phyloP scores from a whole-genome alignment of 2,113 vertebrate genomes.

The Colistium nudipinnis region DNA sequence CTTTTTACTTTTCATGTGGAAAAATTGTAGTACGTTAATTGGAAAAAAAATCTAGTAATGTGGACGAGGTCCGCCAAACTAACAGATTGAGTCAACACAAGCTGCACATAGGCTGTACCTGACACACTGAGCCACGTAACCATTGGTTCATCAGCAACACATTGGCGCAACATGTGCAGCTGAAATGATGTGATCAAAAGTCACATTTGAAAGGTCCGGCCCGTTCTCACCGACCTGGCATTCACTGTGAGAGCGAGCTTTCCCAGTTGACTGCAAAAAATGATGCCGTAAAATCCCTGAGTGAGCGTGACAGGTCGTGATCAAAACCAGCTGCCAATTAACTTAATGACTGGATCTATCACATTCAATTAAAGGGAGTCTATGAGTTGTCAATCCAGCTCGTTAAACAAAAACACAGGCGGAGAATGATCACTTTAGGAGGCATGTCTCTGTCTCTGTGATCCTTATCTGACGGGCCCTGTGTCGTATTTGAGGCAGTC shows the following conservation, averaged over 20 bases:
- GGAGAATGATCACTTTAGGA: conserved; percentile 66
- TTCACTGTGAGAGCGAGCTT: conserved; percentile 31
- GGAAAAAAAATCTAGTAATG: background rate
- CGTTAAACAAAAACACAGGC: conserved; percentile 70
- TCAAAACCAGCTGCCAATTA: conserved; percentile 79
- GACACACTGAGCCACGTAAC: conserved; percentile 19
- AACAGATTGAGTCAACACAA: background rate
- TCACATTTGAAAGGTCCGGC: conserved; percentile 24
- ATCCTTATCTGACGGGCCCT: conserved; percentile 76
- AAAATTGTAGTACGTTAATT: background rate
- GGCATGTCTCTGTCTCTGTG: conserved; percentile 71
- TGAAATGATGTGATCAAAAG: conserved; percentile 50
- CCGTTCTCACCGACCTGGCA: conserved; percentile 24
- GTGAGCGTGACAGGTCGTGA: conserved; percentile 64
- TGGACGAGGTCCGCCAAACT: background rate
- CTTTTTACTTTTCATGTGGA: background rate
- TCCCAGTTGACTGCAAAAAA: conserved; percentile 57
- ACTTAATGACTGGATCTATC: conserved; percentile 78
- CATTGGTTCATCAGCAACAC: conserved; percentile 7
- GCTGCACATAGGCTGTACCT: background rate
- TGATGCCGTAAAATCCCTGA: conserved; percentile 68
- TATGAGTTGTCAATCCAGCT: conserved; percentile 67
- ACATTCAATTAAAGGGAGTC: conserved; percentile 73
- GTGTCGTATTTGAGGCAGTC: conserved; percentile 64
- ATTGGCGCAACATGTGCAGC: conserved; percentile 26